Percentiles rank a stretch among this genome's conserved stretches.
Evolutionary conservation across 2,113 vertebrate genomes (phyloP).

Genomic region (Mobula hypostoma): DNA sequence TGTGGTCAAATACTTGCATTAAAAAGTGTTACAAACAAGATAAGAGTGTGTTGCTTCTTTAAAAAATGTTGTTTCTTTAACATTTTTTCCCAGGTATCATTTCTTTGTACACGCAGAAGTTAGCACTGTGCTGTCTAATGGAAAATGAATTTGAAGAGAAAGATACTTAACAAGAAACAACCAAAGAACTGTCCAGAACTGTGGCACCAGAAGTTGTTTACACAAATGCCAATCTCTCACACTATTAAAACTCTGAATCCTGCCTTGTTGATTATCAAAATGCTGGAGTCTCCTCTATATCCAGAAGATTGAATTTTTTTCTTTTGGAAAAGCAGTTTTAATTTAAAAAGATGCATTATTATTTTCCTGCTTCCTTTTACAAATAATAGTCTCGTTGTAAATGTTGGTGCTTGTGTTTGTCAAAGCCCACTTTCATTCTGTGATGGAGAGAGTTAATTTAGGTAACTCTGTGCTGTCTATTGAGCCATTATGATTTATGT

Average conservation of each 20-base stretch:
- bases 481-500: neutral
- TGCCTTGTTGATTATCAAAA: constrained; percentile 9
- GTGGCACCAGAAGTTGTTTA: neutral
- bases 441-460: neutral
- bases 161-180: neutral
- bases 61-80: neutral
- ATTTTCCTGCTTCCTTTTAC: neutral
- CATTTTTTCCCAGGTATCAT: constrained; percentile 49
- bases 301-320: neutral
- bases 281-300: neutral
- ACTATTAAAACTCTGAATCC: neutral
- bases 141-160: constrained; percentile 53
- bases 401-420: neutral
- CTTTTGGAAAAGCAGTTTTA: neutral
- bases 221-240: neutral
- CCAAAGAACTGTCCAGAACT: neutral
- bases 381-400: neutral
- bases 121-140: constrained; percentile 60
- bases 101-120: constrained; percentile 59
- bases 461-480: neutral
- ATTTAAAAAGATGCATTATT: neutral
- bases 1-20: neutral
- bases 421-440: neutral
- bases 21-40: neutral
- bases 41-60: no score